Conservation (phyloP, 2,113 vertebrate genomes). For the Alosa alosa region DNA sequence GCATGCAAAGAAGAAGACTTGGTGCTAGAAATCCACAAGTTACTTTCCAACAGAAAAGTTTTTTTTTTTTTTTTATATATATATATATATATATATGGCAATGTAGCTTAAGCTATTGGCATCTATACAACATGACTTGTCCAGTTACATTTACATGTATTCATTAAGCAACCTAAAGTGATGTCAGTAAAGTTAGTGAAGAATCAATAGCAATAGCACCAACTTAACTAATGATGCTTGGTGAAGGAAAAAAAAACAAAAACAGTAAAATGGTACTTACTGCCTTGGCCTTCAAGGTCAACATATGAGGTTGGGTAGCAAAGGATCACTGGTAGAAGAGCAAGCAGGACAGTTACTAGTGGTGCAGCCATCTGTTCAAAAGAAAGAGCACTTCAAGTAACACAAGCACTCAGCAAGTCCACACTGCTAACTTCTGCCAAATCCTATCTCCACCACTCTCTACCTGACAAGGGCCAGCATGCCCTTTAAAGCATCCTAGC, state of each 20-base stretch:
- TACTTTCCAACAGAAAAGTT: not conserved
- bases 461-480: not conserved
- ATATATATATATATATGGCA: not conserved
- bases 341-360: conserved; percentile 52
- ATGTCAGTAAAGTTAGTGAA: not conserved
- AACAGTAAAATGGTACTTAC: conserved; percentile 55
- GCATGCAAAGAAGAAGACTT: conserved; percentile 7
- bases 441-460: conserved; percentile 11
- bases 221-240: not conserved
- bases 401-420: not conserved
- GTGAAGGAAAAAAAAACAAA: not conserved
- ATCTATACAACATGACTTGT: not conserved
- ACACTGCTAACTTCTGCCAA: not conserved
- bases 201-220: not conserved
- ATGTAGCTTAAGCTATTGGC: not conserved
- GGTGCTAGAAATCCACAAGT: too few relatives aligned
- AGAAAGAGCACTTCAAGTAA: not conserved
- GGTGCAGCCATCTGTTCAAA: conserved; percentile 59
- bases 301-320: conserved; percentile 63
- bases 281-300: conserved; percentile 50
- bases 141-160: too few relatives aligned
- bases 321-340: conserved; percentile 55
- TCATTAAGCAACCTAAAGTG: too few relatives aligned
- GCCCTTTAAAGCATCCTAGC: not conserved
- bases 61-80: too few relatives aligned